phyloP scores from a whole-genome alignment of 1,140 invertebrate species.

The Callitettix versicolor region DNA sequence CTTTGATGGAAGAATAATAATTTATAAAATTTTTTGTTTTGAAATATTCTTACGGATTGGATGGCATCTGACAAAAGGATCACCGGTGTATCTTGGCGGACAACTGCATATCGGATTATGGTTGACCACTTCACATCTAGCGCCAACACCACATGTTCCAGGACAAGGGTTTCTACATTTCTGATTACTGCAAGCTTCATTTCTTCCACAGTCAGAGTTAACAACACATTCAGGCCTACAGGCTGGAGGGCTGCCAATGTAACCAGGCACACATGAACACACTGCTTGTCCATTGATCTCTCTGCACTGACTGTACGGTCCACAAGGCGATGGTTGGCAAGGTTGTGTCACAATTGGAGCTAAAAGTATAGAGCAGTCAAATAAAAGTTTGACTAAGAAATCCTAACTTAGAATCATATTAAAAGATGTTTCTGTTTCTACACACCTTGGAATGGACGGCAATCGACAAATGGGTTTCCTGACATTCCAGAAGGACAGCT shows the following conservation, averaged over 20 bases:
- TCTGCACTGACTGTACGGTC: conserved; percentile 59
- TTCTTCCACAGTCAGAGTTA: conserved; percentile 51
- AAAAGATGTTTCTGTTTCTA: conserved; percentile 38
- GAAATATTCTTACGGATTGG: conserved; percentile 30
- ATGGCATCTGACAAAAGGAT: conserved; percentile 59
- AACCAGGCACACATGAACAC: conserved; percentile 57
- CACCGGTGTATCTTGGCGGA: conserved; percentile 52
- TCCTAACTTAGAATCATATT: not conserved
- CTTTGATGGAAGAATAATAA: not conserved
- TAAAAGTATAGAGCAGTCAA: conserved; percentile 5
- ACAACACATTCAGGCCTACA: conserved; percentile 63
- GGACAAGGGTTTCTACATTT: conserved; percentile 54
- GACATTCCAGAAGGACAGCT: conserved; percentile 35
- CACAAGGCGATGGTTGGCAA: conserved; percentile 48
- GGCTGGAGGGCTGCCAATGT: conserved; percentile 56
- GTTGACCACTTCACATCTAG: conserved; percentile 57
- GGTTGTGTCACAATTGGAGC: conserved; percentile 18
- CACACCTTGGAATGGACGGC: conserved; percentile 37
- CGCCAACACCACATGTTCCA: conserved; percentile 54
- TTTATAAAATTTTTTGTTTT: not conserved
- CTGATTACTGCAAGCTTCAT: conserved; percentile 49
- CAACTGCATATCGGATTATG: conserved; percentile 68
- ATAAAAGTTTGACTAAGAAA: not conserved
- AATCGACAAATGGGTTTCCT: conserved; percentile 38
- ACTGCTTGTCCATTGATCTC: conserved; percentile 53